Conservation (phyloP, 2,888 invertebrate species). For the Ophion slaviceki region DNA sequence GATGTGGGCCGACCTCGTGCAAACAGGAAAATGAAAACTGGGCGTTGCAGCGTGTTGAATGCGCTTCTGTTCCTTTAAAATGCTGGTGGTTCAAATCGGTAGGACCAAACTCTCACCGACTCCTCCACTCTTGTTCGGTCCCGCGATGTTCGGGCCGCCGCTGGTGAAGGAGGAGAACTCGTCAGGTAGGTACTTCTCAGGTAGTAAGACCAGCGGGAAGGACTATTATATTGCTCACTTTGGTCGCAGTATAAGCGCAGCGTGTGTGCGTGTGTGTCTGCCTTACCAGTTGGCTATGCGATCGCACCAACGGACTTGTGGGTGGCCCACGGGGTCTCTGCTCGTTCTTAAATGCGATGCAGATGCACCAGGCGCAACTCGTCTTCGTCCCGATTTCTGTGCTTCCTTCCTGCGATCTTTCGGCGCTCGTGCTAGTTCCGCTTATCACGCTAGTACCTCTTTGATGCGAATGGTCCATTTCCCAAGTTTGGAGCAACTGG, state of each 20-base stretch:
- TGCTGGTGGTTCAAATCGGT: neutral
- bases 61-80: neutral
- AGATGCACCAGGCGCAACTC: slow-evolving; percentile 38
- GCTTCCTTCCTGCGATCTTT: too few species aligned
- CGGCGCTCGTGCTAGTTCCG: too few species aligned
- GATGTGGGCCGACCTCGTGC: too few species aligned
- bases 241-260: slow-evolving; percentile 24
- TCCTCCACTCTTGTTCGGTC: neutral
- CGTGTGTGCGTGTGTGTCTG: slow-evolving; percentile 36
- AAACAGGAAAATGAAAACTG: neutral
- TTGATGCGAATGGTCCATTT: too few species aligned
- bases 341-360: slow-evolving; percentile 14
- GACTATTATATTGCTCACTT: slow-evolving; percentile 46
- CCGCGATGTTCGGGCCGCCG: slow-evolving; percentile 49
- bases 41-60: neutral
- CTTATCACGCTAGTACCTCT: too few species aligned
- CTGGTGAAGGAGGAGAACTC: slow-evolving; percentile 40
- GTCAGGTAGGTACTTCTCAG: slow-evolving; percentile 35
- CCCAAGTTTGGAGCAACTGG: too few species aligned
- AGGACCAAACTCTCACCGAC: slow-evolving; percentile 17
- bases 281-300: neutral
- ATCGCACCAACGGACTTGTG: slow-evolving; percentile 43
- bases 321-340: slow-evolving; percentile 36
- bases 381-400: slow-evolving; percentile 32
- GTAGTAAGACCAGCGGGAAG: slow-evolving; percentile 49